These are phyloP conservation scores for Labeo rohita DNA, from an alignment of 2,113 vertebrate species.

Conservation along the genomic window DNA sequence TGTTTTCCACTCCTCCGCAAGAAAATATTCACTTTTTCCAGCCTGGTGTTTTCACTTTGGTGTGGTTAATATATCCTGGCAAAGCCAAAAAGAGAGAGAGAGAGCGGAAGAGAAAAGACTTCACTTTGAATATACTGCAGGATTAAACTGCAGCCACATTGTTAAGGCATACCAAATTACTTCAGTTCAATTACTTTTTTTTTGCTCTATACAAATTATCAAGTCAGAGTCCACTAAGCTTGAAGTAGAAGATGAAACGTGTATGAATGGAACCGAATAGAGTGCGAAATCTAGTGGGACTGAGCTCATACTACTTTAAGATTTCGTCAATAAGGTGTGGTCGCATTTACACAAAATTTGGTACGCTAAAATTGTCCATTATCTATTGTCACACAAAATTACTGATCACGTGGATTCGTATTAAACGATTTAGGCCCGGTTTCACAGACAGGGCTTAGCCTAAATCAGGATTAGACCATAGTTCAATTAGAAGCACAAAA, in stretches of 20 bases:
- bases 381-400: not conserved
- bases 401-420: not conserved
- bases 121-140: slow-evolving; percentile 21
- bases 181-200: not conserved
- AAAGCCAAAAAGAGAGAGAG: slow-evolving; percentile 32
- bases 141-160: not conserved
- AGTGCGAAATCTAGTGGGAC: not conserved
- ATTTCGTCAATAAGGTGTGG: slow-evolving; percentile 39
- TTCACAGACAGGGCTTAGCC: too few relatives aligned
- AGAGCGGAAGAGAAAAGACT: slow-evolving; percentile 36
- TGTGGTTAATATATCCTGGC: slow-evolving; percentile 56
- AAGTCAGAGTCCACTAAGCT: not conserved
- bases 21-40: slow-evolving; percentile 59
- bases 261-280: not conserved
- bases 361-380: not conserved
- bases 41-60: slow-evolving; percentile 48
- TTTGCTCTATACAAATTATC: not conserved
- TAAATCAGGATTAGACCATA: too few relatives aligned
- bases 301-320: slow-evolving; percentile 40
- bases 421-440: too few relatives aligned
- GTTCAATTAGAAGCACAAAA: too few relatives aligned
- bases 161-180: not conserved
- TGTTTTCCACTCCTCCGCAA: slow-evolving; percentile 55
- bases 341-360: not conserved
- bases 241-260: not conserved